Evolutionary conservation across 2,888 invertebrate genomes (phyloP).

Genomic region (Protodeltote pygarga): DNA sequence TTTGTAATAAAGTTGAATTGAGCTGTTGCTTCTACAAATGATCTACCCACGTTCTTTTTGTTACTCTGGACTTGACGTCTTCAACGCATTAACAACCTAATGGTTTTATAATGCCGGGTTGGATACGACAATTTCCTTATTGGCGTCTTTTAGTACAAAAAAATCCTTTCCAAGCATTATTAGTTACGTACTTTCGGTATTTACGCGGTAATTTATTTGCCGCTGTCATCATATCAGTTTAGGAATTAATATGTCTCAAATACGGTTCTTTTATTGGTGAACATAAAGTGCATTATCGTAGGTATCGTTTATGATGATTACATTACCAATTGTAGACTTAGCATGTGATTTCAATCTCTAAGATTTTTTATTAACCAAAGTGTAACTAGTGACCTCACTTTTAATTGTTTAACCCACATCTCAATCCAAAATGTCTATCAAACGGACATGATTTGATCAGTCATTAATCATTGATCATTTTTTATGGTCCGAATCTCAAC

Average conservation of each 20-base stretch:
- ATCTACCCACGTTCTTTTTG: slow-evolving; percentile 56
- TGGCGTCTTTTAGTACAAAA: not conserved
- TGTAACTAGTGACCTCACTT: slow-evolving; percentile 36
- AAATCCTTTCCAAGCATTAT: slow-evolving; percentile 6
- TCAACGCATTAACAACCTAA: slow-evolving; percentile 22
- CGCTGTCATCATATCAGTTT: slow-evolving; percentile 2
- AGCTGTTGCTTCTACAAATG: slow-evolving; percentile 54
- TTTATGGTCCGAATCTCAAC: slow-evolving; percentile 29
- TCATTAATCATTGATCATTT: slow-evolving; percentile 56
- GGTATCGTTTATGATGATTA: not conserved
- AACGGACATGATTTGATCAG: slow-evolving; percentile 48
- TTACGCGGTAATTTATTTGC: slow-evolving; percentile 11
- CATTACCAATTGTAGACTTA: not conserved
- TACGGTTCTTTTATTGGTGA: not conserved
- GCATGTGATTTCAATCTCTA: slow-evolving; percentile 4
- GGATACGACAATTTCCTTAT: slow-evolving; percentile 25
- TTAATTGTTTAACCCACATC: slow-evolving; percentile 51
- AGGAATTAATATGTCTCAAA: no score
- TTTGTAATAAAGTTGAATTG: slow-evolving; percentile 53
- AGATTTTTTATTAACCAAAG: slow-evolving; percentile 17
- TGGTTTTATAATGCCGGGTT: slow-evolving; percentile 17
- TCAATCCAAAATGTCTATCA: slow-evolving; percentile 43
- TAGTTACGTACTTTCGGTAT: slow-evolving; percentile 6
- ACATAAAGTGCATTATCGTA: no score
- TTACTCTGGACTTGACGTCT: slow-evolving; percentile 40